Evolutionary conservation across 2,113 vertebrate genomes (phyloP).

Genomic region (Asarcornis scutulata): DNA sequence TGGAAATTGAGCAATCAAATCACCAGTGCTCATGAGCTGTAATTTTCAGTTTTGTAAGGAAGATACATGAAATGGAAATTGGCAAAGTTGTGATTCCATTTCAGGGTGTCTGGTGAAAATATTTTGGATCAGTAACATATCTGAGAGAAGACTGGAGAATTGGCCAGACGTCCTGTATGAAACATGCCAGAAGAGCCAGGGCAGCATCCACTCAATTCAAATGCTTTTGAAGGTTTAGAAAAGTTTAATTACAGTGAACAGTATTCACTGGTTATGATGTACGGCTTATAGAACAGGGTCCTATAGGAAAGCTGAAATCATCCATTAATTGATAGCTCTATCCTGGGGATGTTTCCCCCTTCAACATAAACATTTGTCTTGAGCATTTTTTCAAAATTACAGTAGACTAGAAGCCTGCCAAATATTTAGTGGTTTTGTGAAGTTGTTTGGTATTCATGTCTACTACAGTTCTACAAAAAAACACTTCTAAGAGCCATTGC

Average conservation of each 20-base stretch:
- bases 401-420: conserved; percentile 76
- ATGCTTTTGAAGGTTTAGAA: conserved; percentile 16
- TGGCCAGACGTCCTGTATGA: conserved; percentile 57
- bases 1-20: conserved; percentile 20
- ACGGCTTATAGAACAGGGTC: conserved; percentile 2
- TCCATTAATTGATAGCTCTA: conserved; percentile 63
- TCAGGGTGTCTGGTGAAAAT: conserved; percentile 79
- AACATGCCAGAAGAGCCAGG: conserved; percentile 66
- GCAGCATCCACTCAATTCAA: conserved; percentile 43
- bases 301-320: conserved; percentile 49
- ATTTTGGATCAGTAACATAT: conserved; percentile 74
- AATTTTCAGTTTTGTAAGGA: conserved; percentile 72
- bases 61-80: conserved; percentile 77
- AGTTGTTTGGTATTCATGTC: conserved; percentile 77
- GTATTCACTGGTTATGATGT: conserved; percentile 39
- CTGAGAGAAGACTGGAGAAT: conserved; percentile 72
- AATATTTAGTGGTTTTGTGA: conserved; percentile 81
- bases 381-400: conserved; percentile 72
- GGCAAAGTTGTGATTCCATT: conserved; percentile 66
- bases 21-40: background rate
- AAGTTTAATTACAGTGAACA: conserved; percentile 58
- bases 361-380: conserved; percentile 78
- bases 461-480: conserved; percentile 76
- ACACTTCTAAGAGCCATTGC: conserved; percentile 63
- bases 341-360: conserved; percentile 48